Conservation (phyloP, 2,113 vertebrate genomes). For the Nettapus auritus region DNA sequence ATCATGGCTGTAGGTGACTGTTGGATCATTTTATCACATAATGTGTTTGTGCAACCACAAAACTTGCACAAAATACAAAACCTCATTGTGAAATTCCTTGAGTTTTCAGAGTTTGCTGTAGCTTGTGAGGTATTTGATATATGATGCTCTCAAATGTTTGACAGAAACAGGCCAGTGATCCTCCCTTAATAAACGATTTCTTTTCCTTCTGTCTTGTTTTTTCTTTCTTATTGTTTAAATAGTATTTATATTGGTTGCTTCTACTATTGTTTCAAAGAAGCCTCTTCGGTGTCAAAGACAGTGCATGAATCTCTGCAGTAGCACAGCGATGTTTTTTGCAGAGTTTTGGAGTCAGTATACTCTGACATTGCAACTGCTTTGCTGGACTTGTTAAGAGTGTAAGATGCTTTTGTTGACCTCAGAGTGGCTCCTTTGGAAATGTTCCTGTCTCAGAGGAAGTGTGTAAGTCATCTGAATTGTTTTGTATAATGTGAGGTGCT, state of each 20-base stretch:
- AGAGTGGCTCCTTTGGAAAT: slow-evolving; percentile 61
- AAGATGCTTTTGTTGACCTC: slow-evolving; percentile 47
- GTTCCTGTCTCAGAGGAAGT: slow-evolving; percentile 48
- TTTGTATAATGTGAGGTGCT: slow-evolving; percentile 9
- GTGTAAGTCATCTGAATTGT: slow-evolving; percentile 40
- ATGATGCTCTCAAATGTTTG: slow-evolving; percentile 19
- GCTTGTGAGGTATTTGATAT: slow-evolving; percentile 5
- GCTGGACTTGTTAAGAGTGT: slow-evolving; percentile 5
- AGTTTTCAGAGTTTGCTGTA: background rate
- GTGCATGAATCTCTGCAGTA: slow-evolving; percentile 3
- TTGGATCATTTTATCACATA: background rate
- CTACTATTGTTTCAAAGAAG: background rate
- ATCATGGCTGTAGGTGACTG: background rate
- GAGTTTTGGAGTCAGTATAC: background rate
- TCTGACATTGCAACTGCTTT: slow-evolving; percentile 31
- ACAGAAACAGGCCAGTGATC: background rate
- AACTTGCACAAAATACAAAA: background rate
- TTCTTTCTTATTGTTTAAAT: background rate
- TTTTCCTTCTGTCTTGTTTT: background rate
- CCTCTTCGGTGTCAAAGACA: slow-evolving; percentile 8
- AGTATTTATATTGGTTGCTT: slow-evolving; percentile 15
- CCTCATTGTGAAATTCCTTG: background rate
- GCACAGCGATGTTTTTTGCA: slow-evolving; percentile 17
- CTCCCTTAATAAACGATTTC: background rate
- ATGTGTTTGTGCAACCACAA: background rate